phyloP scores from a whole-genome alignment of 92 coral and sea anemone genomes.

The Palythoa grandiflora region DNA sequence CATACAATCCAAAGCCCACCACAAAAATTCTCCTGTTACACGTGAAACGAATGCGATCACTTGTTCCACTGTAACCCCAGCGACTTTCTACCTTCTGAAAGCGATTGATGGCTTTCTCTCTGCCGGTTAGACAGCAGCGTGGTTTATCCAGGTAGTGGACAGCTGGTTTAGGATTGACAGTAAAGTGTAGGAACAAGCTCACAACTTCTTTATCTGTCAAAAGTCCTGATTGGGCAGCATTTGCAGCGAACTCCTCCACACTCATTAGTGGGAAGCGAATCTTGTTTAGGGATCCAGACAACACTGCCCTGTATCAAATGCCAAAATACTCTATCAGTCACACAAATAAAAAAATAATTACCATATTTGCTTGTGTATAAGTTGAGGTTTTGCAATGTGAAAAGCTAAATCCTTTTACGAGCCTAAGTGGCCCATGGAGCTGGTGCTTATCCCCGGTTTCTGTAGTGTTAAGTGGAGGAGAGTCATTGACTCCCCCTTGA shows the following conservation, averaged over 20 bases:
- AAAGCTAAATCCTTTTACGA: too few species aligned
- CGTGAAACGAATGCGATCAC: conserved; percentile 94
- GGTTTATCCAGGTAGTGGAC: conserved; percentile 93
- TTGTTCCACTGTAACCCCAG: conserved; percentile 99
- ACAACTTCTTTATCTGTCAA: conserved; percentile 96
- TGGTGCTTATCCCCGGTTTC: too few species aligned
- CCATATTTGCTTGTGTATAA: too few species aligned
- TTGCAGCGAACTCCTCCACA: conserved; percentile 92
- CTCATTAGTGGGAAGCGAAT: conserved; percentile 97
- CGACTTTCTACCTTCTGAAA: conserved; percentile 96
- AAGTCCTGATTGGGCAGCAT: conserved; percentile 86
- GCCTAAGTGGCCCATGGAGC: too few species aligned
- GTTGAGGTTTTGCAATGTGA: too few species aligned
- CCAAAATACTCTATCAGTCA: neutral
- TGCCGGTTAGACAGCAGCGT: conserved; percentile 94
- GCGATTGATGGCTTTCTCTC: conserved; percentile 87
- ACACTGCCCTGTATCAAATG: conserved; percentile 69
- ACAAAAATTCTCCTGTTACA: conserved; percentile 91
- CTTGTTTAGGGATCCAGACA: conserved; percentile 89
- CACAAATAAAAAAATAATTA: too few species aligned
- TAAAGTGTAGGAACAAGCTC: conserved; percentile 89
- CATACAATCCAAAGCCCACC: conserved; percentile 95
- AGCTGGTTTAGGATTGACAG: conserved; percentile 94
- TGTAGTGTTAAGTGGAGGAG: too few species aligned
- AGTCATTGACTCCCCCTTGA: too few species aligned